Evolutionary conservation across 2,797 vertebrate genomes (phyloP).

Genomic region (Hydrolagus colliei): DNA sequence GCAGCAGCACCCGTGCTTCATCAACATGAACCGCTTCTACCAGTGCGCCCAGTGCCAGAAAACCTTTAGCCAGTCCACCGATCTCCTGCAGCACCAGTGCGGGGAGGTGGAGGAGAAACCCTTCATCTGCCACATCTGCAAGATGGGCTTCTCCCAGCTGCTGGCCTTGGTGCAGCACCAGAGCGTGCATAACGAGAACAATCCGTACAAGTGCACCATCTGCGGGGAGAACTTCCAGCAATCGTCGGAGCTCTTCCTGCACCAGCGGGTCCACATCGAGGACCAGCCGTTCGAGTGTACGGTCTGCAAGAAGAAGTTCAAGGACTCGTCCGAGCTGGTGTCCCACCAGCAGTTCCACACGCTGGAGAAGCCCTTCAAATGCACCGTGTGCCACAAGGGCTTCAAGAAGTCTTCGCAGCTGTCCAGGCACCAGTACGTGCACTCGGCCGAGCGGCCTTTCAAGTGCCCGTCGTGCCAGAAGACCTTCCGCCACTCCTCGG

Average conservation of each 20-base stretch:
- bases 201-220: slow-evolving; percentile 90
- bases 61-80: slow-evolving; percentile 94
- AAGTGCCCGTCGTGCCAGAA: slow-evolving; percentile 94
- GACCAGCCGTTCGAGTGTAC: slow-evolving; percentile 92
- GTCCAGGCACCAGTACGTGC: slow-evolving; percentile 84
- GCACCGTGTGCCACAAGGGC: slow-evolving; percentile 89
- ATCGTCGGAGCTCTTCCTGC: slow-evolving; percentile 54
- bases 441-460: slow-evolving; percentile 93
- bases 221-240: slow-evolving; percentile 91
- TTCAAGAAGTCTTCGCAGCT: slow-evolving; percentile 95
- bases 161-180: slow-evolving; percentile 92
- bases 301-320: slow-evolving; percentile 93
- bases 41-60: slow-evolving; percentile 97
- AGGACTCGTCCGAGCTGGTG: slow-evolving; percentile 63
- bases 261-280: slow-evolving; percentile 43
- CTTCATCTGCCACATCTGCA: slow-evolving; percentile 92
- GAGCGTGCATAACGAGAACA: slow-evolving; percentile 77
- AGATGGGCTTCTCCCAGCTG: slow-evolving; percentile 96
- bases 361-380: slow-evolving; percentile 83
- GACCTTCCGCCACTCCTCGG: slow-evolving; percentile 94
- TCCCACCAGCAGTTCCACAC: slow-evolving; percentile 49
- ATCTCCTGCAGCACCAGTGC: slow-evolving; percentile 92
- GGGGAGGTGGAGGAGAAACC: slow-evolving; percentile 97
- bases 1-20: slow-evolving; percentile 91
- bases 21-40: slow-evolving; percentile 85